These are phyloP conservation scores for Sapayoa aenigma DNA, from an alignment of 2,113 vertebrate species.

Conservation along the genomic window DNA sequence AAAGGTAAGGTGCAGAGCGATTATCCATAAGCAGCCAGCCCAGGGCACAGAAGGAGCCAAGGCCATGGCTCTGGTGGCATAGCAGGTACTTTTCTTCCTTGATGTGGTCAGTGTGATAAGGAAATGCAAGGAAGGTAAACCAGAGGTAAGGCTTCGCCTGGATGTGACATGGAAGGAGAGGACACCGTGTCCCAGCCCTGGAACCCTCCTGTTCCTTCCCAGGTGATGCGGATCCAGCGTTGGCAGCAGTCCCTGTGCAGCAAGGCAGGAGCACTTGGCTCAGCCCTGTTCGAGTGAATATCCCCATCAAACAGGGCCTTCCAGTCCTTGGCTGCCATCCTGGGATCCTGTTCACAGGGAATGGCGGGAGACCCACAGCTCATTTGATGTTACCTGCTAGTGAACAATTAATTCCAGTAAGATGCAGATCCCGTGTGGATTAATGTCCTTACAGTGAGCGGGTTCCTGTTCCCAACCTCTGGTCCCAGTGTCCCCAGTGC, in stretches of 20 bases:
- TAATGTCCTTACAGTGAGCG: fast-evolving
- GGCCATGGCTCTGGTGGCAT: background rate
- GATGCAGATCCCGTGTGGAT: background rate
- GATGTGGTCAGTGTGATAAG: background rate
- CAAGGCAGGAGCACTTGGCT: background rate
- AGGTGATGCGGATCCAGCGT: fast-evolving
- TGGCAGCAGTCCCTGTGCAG: background rate
- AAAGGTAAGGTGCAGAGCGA: background rate
- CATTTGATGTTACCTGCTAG: background rate
- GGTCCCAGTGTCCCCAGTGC: background rate
- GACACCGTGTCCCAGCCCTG: fast-evolving
- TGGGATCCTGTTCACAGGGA: background rate
- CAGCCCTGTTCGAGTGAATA: fast-evolving
- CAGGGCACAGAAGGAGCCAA: background rate
- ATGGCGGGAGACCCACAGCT: fast-evolving
- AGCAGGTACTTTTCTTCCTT: background rate
- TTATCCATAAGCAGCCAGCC: background rate
- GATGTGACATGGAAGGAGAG: background rate
- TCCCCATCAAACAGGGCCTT: background rate
- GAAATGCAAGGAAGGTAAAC: background rate
- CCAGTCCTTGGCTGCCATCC: background rate
- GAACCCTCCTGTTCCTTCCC: background rate
- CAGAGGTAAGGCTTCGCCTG: background rate
- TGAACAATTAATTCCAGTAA: background rate
- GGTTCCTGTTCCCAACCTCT: fast-evolving